Percentiles rank a stretch among this genome's conserved stretches.
Evolutionary conservation across 1,140 invertebrate genomes (phyloP).

Genomic region (Nymphalis io): DNA sequence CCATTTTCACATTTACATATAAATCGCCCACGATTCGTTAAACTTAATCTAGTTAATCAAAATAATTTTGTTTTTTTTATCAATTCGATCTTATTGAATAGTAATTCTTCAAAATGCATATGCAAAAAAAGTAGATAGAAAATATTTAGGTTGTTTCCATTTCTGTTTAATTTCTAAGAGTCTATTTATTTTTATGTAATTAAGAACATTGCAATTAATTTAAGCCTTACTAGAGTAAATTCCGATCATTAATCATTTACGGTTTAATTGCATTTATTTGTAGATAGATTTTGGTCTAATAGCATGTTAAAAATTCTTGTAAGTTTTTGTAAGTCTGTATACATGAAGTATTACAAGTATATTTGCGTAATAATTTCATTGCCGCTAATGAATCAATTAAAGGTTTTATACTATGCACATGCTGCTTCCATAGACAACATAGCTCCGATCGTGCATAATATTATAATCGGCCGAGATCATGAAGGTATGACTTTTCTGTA

Average conservation of each 20-base stretch:
- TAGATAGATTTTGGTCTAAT: constrained; percentile 17
- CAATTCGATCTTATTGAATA: constrained; percentile 3
- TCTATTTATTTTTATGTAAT: constrained; percentile 29
- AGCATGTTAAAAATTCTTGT: constrained; percentile 5
- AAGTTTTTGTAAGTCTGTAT: constrained; percentile 1
- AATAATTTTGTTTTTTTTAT: too few species aligned
- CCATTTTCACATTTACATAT: background rate
- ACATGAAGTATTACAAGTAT: background rate
- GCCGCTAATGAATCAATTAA: constrained; percentile 20
- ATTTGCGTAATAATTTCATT: constrained; percentile 3
- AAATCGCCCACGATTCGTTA: background rate
- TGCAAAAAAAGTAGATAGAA: background rate
- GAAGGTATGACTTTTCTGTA: too few species aligned
- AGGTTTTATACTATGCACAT: background rate
- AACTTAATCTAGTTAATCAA: constrained; percentile 3
- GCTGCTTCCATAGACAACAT: too few species aligned
- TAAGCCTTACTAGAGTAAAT: constrained; percentile 33
- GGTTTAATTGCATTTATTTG: constrained; percentile 26
- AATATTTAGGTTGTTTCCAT: constrained; percentile 28
- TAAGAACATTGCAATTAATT: constrained; percentile 26
- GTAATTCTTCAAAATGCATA: background rate
- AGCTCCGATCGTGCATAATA: too few species aligned
- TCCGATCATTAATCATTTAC: constrained; percentile 21
- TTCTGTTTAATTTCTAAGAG: constrained; percentile 29
- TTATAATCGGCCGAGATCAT: too few species aligned